Evolutionary conservation across 2,113 vertebrate genomes (phyloP).

Genomic region (Anhinga rufa): DNA sequence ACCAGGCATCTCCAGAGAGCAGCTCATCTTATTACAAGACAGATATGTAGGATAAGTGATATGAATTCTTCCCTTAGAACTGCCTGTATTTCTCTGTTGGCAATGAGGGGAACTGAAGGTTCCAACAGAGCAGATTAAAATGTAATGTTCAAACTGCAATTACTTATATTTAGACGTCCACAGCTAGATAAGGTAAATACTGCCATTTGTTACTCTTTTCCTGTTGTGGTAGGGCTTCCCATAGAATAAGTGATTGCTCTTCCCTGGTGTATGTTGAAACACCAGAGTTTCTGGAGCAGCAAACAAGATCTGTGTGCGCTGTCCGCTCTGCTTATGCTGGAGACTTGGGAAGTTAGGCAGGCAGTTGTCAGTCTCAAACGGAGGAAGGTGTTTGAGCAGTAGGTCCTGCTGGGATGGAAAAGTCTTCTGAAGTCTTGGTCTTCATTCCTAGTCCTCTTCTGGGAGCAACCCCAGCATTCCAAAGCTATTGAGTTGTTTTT

Average conservation of each 20-base stretch:
- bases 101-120: not conserved
- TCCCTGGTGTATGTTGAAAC: not conserved
- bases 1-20: not conserved
- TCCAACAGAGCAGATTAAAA: not conserved
- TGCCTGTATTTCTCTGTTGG: not conserved
- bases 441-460: not conserved
- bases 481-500: not conserved
- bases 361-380: not conserved
- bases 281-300: not conserved
- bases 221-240: not conserved
- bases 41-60: not conserved
- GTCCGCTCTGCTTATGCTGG: fast-evolving
- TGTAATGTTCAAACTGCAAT: not conserved
- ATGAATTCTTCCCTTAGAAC: not conserved
- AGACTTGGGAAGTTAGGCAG: not conserved
- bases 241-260: not conserved
- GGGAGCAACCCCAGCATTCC: not conserved
- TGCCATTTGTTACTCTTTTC: not conserved
- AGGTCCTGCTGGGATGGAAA: not conserved
- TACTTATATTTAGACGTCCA: not conserved
- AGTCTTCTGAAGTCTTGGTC: not conserved
- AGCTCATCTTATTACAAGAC: fast-evolving
- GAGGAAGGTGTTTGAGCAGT: not conserved
- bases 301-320: not conserved
- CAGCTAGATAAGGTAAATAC: not conserved